A percentile compares a stretch with the other conserved stretches of the same genome.
These are phyloP conservation scores for Pherbina coryleti DNA, from an alignment of 2,888 invertebrate genomes.

Conservation along the genomic window DNA sequence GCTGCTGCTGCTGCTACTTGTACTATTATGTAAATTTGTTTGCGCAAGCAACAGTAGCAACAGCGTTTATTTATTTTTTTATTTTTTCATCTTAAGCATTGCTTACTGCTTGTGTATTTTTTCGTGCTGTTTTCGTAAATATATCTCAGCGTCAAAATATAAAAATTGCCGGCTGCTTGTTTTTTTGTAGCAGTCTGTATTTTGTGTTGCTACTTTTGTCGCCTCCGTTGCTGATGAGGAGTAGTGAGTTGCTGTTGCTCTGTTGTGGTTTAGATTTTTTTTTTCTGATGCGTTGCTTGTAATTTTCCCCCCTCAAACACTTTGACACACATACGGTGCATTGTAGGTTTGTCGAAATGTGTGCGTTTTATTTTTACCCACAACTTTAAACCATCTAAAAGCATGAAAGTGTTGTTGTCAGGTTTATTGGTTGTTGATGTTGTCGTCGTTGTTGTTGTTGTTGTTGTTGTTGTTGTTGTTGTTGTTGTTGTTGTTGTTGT, in stretches of 20 bases:
- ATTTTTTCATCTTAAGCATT: background rate
- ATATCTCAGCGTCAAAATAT: constrained; percentile 18
- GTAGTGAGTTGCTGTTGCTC: constrained; percentile 10
- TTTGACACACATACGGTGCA: constrained; percentile 21
- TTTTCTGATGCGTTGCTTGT: constrained; percentile 30
- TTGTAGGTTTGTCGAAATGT: constrained; percentile 5
- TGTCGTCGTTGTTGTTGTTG: constrained; percentile 18
- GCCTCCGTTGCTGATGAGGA: background rate
- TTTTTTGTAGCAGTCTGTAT: constrained; percentile 16
- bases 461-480: constrained; percentile 14
- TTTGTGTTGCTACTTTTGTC: constrained; percentile 8
- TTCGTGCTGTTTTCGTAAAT: background rate
- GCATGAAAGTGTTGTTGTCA: constrained; percentile 27
- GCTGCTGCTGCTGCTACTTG: background rate
- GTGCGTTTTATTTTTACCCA: constrained; percentile 33
- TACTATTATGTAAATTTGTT: constrained; percentile 30
- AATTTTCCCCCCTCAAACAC: background rate
- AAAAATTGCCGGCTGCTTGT: constrained; percentile 22
- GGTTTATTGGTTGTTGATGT: constrained; percentile 28
- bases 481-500: constrained; percentile 8
- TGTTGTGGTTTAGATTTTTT: constrained; percentile 29
- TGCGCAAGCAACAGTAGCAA: constrained; percentile 3
- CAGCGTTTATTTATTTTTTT: background rate
- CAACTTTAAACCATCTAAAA: constrained; percentile 36
- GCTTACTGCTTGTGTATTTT: background rate